Evolutionary conservation across 2,888 invertebrate genomes (phyloP), one percentile per base, ranked within the genome.

Genomic region (Eupsilia transversa): DNA sequence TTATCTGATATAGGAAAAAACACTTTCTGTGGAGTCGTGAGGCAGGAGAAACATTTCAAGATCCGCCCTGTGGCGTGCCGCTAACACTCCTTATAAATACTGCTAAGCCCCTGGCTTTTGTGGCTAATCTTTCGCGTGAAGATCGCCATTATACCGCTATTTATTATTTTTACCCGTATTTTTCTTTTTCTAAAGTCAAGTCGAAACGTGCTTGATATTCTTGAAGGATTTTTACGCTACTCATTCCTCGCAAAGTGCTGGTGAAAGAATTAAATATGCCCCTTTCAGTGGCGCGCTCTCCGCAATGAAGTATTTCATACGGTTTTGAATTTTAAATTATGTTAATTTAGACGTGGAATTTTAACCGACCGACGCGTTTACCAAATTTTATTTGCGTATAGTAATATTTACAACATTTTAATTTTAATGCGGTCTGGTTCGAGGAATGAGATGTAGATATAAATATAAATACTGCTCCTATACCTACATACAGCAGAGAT

Each of bases 91-190:
- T 95, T 96, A 96, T 95, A 96, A 96, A 96, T 95, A 96, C 95
- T 96, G 93, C 93, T 95, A 96, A 96, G 94, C 95, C 94, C 89
- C 90, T 91, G 93, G 95, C 95, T 96, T 95, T 94, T 94, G 94
- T 93, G 93, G 95, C 96, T 96, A 96, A 96, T 96, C 96, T 95
- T 95, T 94, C 92, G 94, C 95, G 95, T 94, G 94, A 93, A 96
- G 94, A 95, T 95, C 94, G 94, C 94, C 93, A 95, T 96, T 95
- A 95, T 94, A 93, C 94, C 92, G 93, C 94, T 94, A 95, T 96
- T 96, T 96, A 95, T 96, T 95, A 95, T 95, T 95, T 94, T 91
- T 89, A 91, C 91, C 89, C 92, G 90, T 90, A 93, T 93, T 95
- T 94, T 95, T 93, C 93, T 93, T 93, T 93, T 92, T 92, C 91